Conservation (phyloP, 2,888 invertebrate genomes). For the Carabus problematicus region DNA sequence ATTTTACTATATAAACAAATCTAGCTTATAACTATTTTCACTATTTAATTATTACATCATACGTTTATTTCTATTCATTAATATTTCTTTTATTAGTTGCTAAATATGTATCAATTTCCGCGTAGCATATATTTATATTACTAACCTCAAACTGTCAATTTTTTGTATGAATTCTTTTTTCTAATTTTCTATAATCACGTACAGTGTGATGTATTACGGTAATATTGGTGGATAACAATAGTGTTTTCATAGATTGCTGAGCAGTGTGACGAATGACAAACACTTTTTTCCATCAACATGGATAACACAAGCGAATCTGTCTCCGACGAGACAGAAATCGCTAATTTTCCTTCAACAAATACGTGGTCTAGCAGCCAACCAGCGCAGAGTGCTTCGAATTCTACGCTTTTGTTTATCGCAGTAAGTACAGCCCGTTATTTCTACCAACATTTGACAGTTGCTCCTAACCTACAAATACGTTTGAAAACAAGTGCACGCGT, state of each 20-base stretch:
- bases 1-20: conserved; percentile 17
- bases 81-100: conserved; percentile 1
- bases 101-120: not conserved
- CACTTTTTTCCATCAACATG: conserved; percentile 47
- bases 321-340: conserved; percentile 49
- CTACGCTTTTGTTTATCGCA: conserved; percentile 55
- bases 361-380: conserved; percentile 47
- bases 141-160: conserved; percentile 5
- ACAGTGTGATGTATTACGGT: no score
- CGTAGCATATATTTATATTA: not conserved
- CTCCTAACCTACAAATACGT: no score
- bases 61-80: conserved; percentile 6
- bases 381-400: conserved; percentile 48
- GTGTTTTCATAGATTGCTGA: not conserved
- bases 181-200: no score
- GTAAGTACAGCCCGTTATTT: conserved; percentile 49
- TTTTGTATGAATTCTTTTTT: no score
- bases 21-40: not conserved
- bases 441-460: not conserved
- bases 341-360: conserved; percentile 49
- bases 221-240: not conserved
- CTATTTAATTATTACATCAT: conserved; percentile 8
- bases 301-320: conserved; percentile 52
- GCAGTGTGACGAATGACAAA: conserved; percentile 22
- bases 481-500: no score